Evolutionary conservation across 2,888 invertebrate species (phyloP).

Genomic region (Hypomecis atomaria): DNA sequence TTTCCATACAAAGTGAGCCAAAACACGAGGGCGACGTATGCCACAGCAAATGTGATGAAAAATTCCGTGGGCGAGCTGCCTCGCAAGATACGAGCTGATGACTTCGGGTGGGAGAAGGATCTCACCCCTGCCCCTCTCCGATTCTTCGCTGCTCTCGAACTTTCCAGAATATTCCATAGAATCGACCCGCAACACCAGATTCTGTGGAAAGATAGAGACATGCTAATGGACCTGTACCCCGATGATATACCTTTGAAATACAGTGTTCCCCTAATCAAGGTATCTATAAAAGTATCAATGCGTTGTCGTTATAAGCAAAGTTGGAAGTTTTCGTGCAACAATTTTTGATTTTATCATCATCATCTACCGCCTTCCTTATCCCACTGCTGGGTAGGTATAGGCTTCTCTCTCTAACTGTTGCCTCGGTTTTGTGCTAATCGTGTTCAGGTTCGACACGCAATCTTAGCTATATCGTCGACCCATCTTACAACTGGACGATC

Average conservation of each 20-base stretch:
- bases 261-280: slow-evolving; percentile 82
- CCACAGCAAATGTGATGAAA: slow-evolving; percentile 59
- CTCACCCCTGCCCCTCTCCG: slow-evolving; percentile 75
- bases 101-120: slow-evolving; percentile 76
- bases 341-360: too few species aligned
- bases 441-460: too few species aligned
- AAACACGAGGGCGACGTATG: slow-evolving; percentile 66
- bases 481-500: too few species aligned
- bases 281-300: slow-evolving; percentile 41
- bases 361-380: too few species aligned
- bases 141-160: slow-evolving; percentile 60
- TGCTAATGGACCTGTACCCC: slow-evolving; percentile 85
- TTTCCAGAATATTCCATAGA: slow-evolving; percentile 74
- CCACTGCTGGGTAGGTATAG: too few species aligned
- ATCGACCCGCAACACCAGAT: slow-evolving; percentile 82
- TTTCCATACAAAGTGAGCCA: slow-evolving; percentile 70
- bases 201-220: slow-evolving; percentile 83
- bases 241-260: slow-evolving; percentile 84
- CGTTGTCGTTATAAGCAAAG: not conserved
- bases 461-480: too few species aligned
- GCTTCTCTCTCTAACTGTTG: too few species aligned
- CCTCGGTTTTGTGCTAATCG: too few species aligned
- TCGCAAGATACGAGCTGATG: slow-evolving; percentile 70
- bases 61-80: slow-evolving; percentile 57
- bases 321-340: too few species aligned